Percentiles rank a stretch among this genome's conserved stretches.
These are phyloP conservation scores for Ophonus ardosiacus DNA, from an alignment of 2,888 invertebrate genomes.

Conservation along the genomic window DNA sequence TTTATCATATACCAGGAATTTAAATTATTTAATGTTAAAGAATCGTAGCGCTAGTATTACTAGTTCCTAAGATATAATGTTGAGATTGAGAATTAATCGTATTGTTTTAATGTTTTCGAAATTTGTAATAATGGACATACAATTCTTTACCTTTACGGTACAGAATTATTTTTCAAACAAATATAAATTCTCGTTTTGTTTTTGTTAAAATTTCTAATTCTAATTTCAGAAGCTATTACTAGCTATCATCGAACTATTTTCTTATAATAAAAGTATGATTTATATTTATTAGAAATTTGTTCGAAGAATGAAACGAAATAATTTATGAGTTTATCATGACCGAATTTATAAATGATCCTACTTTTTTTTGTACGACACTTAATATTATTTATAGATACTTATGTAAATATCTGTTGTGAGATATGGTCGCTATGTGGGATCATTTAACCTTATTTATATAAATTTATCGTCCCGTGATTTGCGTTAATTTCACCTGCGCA, in stretches of 20 bases:
- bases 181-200: no score
- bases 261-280: background rate
- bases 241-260: background rate
- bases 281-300: background rate
- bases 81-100: no score
- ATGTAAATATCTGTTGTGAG: background rate
- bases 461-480: slow-evolving; percentile 11
- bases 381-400: background rate
- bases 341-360: background rate
- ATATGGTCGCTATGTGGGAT: background rate
- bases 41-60: no score
- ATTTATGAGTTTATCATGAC: background rate
- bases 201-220: no score
- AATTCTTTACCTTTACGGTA: no score
- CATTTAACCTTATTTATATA: slow-evolving; percentile 38
- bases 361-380: background rate
- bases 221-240: no score
- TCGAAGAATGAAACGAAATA: background rate
- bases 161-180: no score
- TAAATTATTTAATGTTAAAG: no score
- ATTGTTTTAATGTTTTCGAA: no score
- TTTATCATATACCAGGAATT: no score
- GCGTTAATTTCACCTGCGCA: slow-evolving; percentile 25
- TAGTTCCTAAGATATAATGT: no score
- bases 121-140: no score